These are phyloP conservation scores for Mormyrops attenuatus DNA, from an alignment of 2,797 vertebrate genomes.

Conservation along the genomic window DNA sequence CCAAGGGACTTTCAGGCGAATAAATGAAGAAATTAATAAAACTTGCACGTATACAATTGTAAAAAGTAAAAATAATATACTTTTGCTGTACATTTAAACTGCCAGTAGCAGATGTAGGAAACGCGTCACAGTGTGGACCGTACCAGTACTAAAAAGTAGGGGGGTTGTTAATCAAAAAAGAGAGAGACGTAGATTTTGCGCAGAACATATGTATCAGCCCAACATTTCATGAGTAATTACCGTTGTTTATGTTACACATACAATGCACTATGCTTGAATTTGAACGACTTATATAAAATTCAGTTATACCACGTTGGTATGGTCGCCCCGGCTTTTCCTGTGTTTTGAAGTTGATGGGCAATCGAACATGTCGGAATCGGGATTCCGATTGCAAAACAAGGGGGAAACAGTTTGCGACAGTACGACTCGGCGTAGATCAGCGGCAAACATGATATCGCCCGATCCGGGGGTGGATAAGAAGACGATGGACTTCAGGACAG, in stretches of 20 bases:
- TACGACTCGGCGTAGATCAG: constrained; percentile 19
- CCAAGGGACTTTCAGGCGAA: background rate
- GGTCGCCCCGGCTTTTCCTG: constrained; percentile 11
- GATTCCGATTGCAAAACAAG: constrained; percentile 48
- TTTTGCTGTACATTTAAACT: background rate
- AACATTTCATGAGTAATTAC: background rate
- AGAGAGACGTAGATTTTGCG: background rate
- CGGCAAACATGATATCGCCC: constrained; percentile 16
- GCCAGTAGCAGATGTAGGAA: background rate
- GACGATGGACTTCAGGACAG: background rate
- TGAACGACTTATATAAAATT: background rate
- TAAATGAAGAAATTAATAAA: background rate
- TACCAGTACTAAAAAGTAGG: background rate
- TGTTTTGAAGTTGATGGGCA: background rate
- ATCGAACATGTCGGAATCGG: constrained; percentile 56
- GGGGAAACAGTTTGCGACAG: constrained; percentile 30
- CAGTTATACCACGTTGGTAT: background rate
- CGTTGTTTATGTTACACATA: background rate
- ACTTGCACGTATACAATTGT: background rate
- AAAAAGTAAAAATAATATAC: background rate
- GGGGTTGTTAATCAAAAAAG: background rate
- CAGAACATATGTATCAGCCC: background rate
- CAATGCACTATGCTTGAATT: background rate
- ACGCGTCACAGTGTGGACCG: constrained; percentile 5
- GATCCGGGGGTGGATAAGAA: background rate